Evolutionary conservation across 1,140 invertebrate species (phyloP).

Genomic region (Tetramorium parvispinum): DNA sequence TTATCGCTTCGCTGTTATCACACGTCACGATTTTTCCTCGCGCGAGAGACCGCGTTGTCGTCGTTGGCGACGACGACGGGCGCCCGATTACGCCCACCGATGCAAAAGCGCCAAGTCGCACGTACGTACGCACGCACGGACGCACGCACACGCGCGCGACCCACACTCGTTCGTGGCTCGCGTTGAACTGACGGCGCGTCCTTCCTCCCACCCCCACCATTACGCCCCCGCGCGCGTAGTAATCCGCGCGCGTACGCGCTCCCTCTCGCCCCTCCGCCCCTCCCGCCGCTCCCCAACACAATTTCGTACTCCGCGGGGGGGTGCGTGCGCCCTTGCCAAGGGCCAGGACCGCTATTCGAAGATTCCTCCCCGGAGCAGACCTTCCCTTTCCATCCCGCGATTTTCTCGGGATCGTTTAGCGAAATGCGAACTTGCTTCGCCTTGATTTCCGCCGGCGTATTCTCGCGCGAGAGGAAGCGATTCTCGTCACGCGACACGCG

Average conservation of each 20-base stretch:
- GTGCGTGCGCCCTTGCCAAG: background rate
- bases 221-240: slow-evolving; percentile 24
- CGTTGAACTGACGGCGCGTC: slow-evolving; percentile 61
- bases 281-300: background rate
- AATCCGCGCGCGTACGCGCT: slow-evolving; percentile 26
- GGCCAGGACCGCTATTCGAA: background rate
- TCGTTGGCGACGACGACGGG: background rate
- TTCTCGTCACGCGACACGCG: no score
- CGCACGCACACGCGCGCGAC: slow-evolving; percentile 43
- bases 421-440: background rate
- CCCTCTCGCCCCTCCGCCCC: background rate
- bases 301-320: background rate
- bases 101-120: background rate
- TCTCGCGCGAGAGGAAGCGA: background rate
- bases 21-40: background rate
- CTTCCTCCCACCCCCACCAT: slow-evolving; percentile 15
- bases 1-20: background rate
- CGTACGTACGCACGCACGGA: background rate
- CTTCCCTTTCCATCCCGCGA: background rate
- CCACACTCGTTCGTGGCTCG: slow-evolving; percentile 65
- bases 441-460: background rate
- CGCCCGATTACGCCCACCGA: background rate
- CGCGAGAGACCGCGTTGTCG: background rate
- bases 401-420: background rate
- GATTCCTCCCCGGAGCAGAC: background rate